Evolutionary conservation across 2,888 invertebrate genomes (phyloP).

Genomic region (Thelaira solivaga): DNA sequence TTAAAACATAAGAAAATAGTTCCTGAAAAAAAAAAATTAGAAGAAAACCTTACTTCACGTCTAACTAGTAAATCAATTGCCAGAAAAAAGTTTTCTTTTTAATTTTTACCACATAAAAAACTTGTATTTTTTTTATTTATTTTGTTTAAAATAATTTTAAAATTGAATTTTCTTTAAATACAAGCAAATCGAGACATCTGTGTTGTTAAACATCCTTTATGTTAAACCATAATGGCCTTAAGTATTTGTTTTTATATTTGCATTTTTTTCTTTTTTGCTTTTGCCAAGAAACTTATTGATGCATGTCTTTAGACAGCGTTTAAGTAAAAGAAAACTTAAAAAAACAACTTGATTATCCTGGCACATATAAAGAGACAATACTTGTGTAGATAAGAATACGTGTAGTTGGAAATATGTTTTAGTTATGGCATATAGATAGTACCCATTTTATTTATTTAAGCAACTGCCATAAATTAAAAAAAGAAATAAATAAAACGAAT

Average conservation of each 20-base stretch:
- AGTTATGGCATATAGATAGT: background rate
- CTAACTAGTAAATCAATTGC: too few relatives aligned
- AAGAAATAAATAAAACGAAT: too few relatives aligned
- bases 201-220: constrained; percentile 16
- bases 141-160: constrained; percentile 20
- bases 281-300: constrained; percentile 50
- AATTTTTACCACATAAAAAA: too few relatives aligned
- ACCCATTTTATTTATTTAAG: constrained; percentile 26
- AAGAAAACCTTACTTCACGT: too few relatives aligned
- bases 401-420: background rate
- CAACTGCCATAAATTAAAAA: constrained; percentile 52
- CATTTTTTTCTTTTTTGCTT: constrained; percentile 30
- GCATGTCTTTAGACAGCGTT: constrained; percentile 52
- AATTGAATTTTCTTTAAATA: background rate
- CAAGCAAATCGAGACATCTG: constrained; percentile 12
- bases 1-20: too few relatives aligned
- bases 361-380: constrained; percentile 30
- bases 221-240: constrained; percentile 41
- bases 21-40: too few relatives aligned
- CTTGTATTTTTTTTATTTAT: too few relatives aligned
- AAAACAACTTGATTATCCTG: constrained; percentile 48
- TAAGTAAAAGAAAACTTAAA: constrained; percentile 4
- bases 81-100: too few relatives aligned
- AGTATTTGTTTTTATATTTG: constrained; percentile 55
- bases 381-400: too few relatives aligned